phyloP scores from a whole-genome alignment of 2,113 vertebrate species.

The Camelus dromedarius region DNA sequence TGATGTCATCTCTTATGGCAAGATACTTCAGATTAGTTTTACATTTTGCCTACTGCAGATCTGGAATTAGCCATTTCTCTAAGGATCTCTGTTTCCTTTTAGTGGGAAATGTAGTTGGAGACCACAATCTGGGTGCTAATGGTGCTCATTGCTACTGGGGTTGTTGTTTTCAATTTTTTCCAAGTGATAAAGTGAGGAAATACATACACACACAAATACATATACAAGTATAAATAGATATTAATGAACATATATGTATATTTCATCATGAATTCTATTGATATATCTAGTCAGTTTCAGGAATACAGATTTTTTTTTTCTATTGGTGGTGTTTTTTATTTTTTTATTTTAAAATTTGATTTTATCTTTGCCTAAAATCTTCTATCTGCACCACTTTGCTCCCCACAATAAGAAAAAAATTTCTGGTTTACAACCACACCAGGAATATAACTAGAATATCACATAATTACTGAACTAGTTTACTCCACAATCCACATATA shows the following conservation, averaged over 20 bases:
- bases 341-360: not conserved
- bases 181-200: not conserved
- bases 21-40: not conserved
- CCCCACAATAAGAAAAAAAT: not conserved
- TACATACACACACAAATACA: not conserved
- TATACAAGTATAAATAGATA: not conserved
- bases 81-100: not conserved
- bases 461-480: not conserved
- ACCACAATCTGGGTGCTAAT: not conserved
- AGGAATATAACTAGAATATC: slow-evolving; percentile 25
- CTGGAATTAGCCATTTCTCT: not conserved
- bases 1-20: not conserved
- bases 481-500: not conserved
- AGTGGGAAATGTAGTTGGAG: not conserved
- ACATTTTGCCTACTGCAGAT: not conserved
- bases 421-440: not conserved
- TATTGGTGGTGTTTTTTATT: not conserved
- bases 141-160: not conserved
- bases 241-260: no score
- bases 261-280: not conserved
- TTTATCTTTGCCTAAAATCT: not conserved
- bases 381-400: not conserved
- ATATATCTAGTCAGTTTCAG: not conserved
- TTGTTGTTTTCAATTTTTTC: not conserved
- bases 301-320: not conserved